Evolutionary conservation across 2,797 vertebrate species (phyloP).

Genomic region (Chanos chanos): DNA sequence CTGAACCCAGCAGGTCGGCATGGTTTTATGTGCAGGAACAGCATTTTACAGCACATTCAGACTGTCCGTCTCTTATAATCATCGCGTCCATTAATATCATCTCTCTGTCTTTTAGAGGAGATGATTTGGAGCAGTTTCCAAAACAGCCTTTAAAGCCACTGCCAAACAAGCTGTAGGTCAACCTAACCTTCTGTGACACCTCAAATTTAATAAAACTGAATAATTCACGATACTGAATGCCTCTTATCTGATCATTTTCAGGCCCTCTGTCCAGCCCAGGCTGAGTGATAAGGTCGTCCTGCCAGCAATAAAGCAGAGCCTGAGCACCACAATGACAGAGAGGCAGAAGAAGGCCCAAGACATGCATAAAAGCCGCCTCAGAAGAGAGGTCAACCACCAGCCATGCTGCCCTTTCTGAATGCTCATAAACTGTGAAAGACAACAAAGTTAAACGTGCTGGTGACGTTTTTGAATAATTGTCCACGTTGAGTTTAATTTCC

Average conservation of each 20-base stretch:
- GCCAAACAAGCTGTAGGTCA: constrained; percentile 60
- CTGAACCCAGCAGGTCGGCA: constrained; percentile 42
- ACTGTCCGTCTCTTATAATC: background rate
- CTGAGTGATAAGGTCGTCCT: constrained; percentile 50
- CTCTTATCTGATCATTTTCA: background rate
- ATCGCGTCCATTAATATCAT: background rate
- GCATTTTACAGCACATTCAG: background rate
- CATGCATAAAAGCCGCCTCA: constrained; percentile 52
- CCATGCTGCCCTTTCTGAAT: too few species aligned
- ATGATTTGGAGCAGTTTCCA: constrained; percentile 47
- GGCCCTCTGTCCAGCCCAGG: constrained; percentile 12
- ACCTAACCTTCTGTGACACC: background rate
- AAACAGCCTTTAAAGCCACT: constrained; percentile 45
- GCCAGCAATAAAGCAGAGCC: constrained; percentile 56
- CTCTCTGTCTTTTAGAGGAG: constrained; percentile 29
- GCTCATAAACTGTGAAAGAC: background rate
- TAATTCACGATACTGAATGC: too few species aligned
- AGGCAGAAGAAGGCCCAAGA: constrained; percentile 60
- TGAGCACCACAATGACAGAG: constrained; percentile 53
- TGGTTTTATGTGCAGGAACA: too few species aligned
- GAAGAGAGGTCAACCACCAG: constrained; percentile 35
- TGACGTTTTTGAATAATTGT: background rate
- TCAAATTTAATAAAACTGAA: background rate
- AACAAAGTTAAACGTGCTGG: background rate
- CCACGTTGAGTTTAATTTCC: background rate